Evolutionary conservation across 2,113 vertebrate species (phyloP), one percentile per base, ranked within the genome.

Genomic region (Girardinichthys multiradiatus): DNA sequence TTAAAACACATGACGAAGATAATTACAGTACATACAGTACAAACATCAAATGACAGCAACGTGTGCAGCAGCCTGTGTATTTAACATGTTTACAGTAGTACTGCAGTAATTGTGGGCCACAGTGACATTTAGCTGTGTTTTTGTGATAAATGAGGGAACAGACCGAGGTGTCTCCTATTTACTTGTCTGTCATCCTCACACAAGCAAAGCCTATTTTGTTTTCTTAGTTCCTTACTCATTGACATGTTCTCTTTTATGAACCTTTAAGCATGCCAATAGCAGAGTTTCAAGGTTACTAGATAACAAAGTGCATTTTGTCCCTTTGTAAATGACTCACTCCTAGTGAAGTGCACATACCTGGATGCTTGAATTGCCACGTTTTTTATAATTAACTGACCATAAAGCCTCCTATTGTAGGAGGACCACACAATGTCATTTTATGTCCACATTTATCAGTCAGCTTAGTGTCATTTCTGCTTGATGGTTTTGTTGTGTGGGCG

Each of bases 351-450:
- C 29, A 59, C 21, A 57, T 3, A 68, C 28, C 68, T 62, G 37
- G 76, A 90, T 84, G 66, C 77, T 78, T 72, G 62, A 79, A 69
- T 80, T 74, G 14, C 42, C 5, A 15, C 13, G 14, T 68, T 68
- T 65, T 58, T 66, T 64, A 59, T 59, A 33, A 39, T 74, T 69
- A 28, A 5, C 42, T 71, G n/a, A 37, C 37, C 21, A 35, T 68
- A 48, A 66, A 64, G 30, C 37, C 11, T 14, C 48, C 73, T 61
- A 84, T 72, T 70, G 45, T 72, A 65, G 26, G 51, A 31, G 54
- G 28, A 58, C 51, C 28, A 51, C 48, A 64, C 14, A 13, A 24
- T 69, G 63, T 77, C 64, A 37, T 35, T 85, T 74, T 82, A 39
- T 73, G 59, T 72, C 51, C 77, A 70, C 45, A 9, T 31, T 64